Evolutionary conservation across 30 jellyfish, hydroid and myxozoan genomes (phyloP), one percentile per base, ranked within the genome.

Genomic region (Aurelia aurita complex sp. Pacific): DNA sequence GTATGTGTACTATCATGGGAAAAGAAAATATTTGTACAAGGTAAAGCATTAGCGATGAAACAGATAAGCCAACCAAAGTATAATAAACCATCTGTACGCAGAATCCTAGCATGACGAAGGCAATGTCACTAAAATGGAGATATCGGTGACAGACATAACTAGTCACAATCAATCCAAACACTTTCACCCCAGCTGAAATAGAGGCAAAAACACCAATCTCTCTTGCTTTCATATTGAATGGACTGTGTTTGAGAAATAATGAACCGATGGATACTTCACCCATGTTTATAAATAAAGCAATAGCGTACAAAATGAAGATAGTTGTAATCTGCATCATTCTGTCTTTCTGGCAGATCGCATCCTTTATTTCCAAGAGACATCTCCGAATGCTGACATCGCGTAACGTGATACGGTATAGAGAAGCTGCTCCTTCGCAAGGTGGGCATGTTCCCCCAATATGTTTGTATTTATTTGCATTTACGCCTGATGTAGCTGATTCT

Each of bases 231-330:
- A 81, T 32, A 51, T 35, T 81, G 76, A 81, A 81, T 10, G 91
- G 91, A 33, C 69, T 35, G 51, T 69, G 91, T 11, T 69, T 81
- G 4, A 81, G 18, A 54, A 15, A 81, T 36, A 81, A 74, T 29
- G 71, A 13, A 12, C 83, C 83, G 59, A 67, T 81, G 50, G 70
- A 67, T 2, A 51, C 77, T 74, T 81, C 83, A 17, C 76, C 91
- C 80, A 55, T 36, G 73, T 36, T 51, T 10, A 55, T 51, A 10
- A 40, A 50, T 40, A 67, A 18, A 15, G 85, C 71, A 8, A 64
- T 32, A 12, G 72, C 57, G 19, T 29, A 52, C 67, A 72, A 72
- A 72, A 12, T 54, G 35, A 72, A 17, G 11, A 72, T 14, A 52
- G 51, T 10, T 72, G 51, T 23, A 14, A 72, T 72, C 67, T 43